Conservation (phyloP, 2,113 vertebrate species). For the Clupea harengus region DNA sequence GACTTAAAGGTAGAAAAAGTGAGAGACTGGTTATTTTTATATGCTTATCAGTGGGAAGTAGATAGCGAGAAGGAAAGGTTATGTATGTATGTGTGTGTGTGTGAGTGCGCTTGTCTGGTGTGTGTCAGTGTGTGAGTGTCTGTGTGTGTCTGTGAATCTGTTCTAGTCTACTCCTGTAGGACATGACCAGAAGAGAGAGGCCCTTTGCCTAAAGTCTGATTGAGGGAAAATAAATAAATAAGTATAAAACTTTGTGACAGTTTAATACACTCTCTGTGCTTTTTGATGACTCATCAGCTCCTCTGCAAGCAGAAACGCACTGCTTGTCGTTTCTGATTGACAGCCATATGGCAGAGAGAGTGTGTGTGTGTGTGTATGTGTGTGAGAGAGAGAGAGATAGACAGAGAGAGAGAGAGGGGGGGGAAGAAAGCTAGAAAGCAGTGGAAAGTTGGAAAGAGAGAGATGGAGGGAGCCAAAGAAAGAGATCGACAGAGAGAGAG, state of each 20-base stretch:
- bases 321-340: constrained; percentile 54
- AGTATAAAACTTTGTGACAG: constrained; percentile 54
- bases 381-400: background rate
- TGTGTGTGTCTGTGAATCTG: background rate
- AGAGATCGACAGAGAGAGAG: background rate
- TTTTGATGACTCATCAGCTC: constrained; percentile 60
- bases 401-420: background rate
- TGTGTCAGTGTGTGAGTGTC: background rate
- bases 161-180: background rate
- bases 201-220: background rate
- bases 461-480: background rate
- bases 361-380: background rate
- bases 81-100: background rate
- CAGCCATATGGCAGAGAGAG: constrained; percentile 56
- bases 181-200: background rate
- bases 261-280: constrained; percentile 58
- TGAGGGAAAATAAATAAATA: background rate
- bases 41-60: background rate
- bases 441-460: background rate
- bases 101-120: background rate
- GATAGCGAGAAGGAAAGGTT: background rate
- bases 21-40: no score
- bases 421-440: background rate
- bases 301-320: constrained; percentile 45
- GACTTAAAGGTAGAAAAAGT: no score